Percentiles rank a stretch among this genome's conserved stretches.
phyloP scores from a whole-genome alignment of 2,113 vertebrate species.

The Microcebus griseorufus region DNA sequence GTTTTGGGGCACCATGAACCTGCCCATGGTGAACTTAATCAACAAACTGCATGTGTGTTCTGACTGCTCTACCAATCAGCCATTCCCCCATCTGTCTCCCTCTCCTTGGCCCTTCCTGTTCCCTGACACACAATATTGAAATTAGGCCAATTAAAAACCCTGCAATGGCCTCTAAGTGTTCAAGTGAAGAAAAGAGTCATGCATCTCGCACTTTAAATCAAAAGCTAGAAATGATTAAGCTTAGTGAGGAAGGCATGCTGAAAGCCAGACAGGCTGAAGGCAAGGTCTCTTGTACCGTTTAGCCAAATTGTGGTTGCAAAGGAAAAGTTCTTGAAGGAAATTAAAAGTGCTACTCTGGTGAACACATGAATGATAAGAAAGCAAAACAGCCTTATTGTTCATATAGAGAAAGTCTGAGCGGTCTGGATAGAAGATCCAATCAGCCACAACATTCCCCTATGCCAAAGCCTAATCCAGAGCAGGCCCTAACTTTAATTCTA shows the following conservation, averaged over 20 bases:
- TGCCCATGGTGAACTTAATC: background rate
- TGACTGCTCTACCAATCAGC: background rate
- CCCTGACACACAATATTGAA: background rate
- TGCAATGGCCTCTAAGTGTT: background rate
- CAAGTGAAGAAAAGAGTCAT: background rate
- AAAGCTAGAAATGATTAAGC: background rate
- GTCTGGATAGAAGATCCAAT: background rate
- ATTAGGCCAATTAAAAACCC: background rate
- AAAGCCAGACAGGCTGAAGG: background rate
- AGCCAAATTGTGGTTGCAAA: background rate
- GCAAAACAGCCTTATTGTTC: background rate
- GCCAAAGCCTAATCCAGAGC: background rate
- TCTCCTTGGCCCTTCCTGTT: background rate
- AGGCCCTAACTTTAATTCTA: background rate
- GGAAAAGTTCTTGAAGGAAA: background rate
- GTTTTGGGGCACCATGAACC: background rate
- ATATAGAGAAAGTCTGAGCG: background rate
- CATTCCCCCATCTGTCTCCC: background rate
- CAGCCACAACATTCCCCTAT: background rate
- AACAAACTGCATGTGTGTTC: background rate
- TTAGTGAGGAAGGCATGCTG: background rate
- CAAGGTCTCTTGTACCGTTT: background rate
- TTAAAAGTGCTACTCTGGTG: background rate
- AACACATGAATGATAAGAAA: background rate
- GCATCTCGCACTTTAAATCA: background rate